Conservation (phyloP, 2,888 invertebrate genomes). For the Zygothrica quintamaculata region DNA sequence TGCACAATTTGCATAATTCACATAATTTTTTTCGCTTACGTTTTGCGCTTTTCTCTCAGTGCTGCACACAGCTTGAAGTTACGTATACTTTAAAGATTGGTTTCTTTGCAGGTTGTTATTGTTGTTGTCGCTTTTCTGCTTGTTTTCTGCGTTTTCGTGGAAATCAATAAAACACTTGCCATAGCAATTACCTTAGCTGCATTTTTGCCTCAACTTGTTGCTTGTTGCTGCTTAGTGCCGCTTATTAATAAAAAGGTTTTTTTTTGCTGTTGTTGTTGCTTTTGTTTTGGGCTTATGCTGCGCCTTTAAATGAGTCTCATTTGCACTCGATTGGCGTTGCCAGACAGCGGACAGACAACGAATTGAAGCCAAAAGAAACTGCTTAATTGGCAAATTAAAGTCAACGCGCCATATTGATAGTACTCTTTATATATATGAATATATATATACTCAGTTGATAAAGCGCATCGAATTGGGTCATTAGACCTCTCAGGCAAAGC, state of each 20-base stretch:
- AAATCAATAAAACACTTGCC: slow-evolving; percentile 72
- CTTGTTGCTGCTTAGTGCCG: slow-evolving; percentile 4
- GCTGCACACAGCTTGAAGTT: slow-evolving; percentile 62
- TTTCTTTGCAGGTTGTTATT: slow-evolving; percentile 14
- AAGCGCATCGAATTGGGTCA: slow-evolving; percentile 48
- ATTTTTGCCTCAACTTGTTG: not conserved
- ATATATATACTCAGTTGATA: slow-evolving; percentile 8
- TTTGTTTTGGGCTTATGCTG: slow-evolving; percentile 35
- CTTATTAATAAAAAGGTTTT: slow-evolving; percentile 37
- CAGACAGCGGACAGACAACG: slow-evolving; percentile 26
- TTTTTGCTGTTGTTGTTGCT: no score
- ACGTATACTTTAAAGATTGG: slow-evolving; percentile 60
- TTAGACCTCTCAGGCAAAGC: slow-evolving; percentile 32
- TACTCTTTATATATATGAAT: no score
- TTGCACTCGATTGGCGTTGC: slow-evolving; percentile 69
- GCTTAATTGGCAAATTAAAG: slow-evolving; percentile 67
- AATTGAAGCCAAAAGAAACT: slow-evolving; percentile 9
- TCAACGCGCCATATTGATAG: no score
- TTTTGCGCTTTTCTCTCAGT: slow-evolving; percentile 54
- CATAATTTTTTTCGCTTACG: slow-evolving; percentile 74
- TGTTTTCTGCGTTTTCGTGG: slow-evolving; percentile 57
- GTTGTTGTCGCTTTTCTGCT: slow-evolving; percentile 9
- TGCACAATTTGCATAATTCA: slow-evolving; percentile 71
- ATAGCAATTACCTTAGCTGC: not conserved
- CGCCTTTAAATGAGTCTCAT: slow-evolving; percentile 52